Base-by-base conservation (phyloP, 2,888 invertebrate species). In the Pterobdella sp. region DNA sequence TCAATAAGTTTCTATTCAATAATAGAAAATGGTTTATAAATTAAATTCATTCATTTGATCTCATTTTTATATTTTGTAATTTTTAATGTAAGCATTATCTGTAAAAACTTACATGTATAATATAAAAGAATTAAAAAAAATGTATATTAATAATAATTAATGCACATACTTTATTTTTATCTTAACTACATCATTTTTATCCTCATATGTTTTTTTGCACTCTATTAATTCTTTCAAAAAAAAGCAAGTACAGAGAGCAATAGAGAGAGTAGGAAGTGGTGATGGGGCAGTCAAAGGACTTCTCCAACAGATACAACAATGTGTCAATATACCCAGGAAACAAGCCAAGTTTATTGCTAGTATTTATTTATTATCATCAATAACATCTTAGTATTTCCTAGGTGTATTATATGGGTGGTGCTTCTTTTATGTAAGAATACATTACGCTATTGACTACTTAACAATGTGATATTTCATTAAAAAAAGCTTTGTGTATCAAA, bases 281-380 rank as follows among this genome's bases (percentile, higher is more conserved):
- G 86, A 88, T 1, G 85, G 86, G 0, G 85, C 87, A 64, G 86
- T 90, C 26, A 85, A 86, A 68, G 86, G 85, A 73, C 85, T 91
- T 52, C 87, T 93, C 56, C 87, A 89, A 77, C 86, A 85, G 1
- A 86, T 93, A 68, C 88, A 89, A 72, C 88, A 87, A 71, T 88
- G 88, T 80, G 89, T 89, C 60, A 94, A 94, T 81, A 90, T 93
- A 78, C 94, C 94, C 2, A 86, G 92, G 32, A 94, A 93, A 83
- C 90, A 90, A 82, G 86, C 87, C 0, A 93, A 92, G 81, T 94
- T 93, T 79, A 79, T 83, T 81, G 85, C 85, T 78, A 75, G 56
- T 29, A 29, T 1, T 31, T 4, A 60, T n/a, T 34, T 42, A 52
- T 26, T 26, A n/a, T n/a, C n/a, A n/a, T n/a, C n/a, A n/a, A n/a